phyloP scores from a whole-genome alignment of 2,113 vertebrate genomes.

The Machaerirhynchus nigripectus region DNA sequence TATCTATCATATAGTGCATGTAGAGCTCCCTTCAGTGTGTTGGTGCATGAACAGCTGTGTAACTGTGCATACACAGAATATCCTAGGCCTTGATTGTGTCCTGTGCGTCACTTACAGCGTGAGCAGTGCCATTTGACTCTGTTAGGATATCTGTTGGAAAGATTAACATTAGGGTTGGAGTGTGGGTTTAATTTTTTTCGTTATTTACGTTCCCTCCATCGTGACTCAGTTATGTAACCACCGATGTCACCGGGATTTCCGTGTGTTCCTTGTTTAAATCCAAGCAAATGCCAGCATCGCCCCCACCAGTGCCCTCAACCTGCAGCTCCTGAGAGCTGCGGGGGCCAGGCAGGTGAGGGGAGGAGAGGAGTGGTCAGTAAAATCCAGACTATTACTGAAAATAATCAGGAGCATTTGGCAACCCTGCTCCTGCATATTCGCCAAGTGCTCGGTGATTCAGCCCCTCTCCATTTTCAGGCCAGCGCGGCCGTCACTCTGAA shows the following conservation, averaged over 20 bases:
- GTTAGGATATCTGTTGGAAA: not conserved
- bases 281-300: not conserved
- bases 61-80: accelerated
- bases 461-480: slow-evolving; percentile 74
- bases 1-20: accelerated
- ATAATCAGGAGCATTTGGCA: slow-evolving; percentile 37
- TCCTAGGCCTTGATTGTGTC: not conserved
- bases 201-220: accelerated
- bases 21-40: not conserved
- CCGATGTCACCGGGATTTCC: not conserved
- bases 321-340: not conserved
- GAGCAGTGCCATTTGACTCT: not conserved
- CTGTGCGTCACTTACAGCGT: accelerated
- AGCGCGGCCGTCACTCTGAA: slow-evolving; percentile 91
- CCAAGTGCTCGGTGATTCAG: slow-evolving; percentile 50
- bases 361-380: slow-evolving; percentile 22
- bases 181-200: not conserved
- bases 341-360: not conserved
- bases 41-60: too few species aligned
- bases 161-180: not conserved
- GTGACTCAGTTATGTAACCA: not conserved
- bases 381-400: slow-evolving; percentile 23
- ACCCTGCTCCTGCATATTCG: slow-evolving; percentile 35
- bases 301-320: not conserved
- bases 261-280: not conserved